These are phyloP conservation scores for Drosophila prolongata DNA, from an alignment of 2,888 invertebrate genomes.

Conservation along the genomic window DNA sequence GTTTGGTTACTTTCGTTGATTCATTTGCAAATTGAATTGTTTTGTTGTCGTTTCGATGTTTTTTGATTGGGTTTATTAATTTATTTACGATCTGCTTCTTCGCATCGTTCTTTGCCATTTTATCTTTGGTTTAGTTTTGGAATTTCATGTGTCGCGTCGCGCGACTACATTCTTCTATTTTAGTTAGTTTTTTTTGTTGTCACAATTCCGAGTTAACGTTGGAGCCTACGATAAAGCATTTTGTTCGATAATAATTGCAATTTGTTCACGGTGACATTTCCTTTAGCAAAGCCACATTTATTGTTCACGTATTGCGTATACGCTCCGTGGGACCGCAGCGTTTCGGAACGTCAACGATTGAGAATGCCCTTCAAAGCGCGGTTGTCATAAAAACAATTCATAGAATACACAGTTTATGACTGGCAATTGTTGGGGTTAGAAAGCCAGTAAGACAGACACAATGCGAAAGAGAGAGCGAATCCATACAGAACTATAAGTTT, in stretches of 20 bases:
- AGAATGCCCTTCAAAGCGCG: constrained; percentile 60
- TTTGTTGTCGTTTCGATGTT: constrained; percentile 33
- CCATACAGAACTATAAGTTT: background rate
- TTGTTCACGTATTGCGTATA: constrained; percentile 24
- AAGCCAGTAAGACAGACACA: constrained; percentile 3
- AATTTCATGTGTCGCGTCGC: constrained; percentile 28
- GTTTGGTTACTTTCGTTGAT: constrained; percentile 49
- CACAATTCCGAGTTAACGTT: constrained; percentile 10
- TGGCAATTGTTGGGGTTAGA: constrained; percentile 16
- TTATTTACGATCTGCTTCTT: constrained; percentile 40
- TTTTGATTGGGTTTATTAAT: constrained; percentile 35
- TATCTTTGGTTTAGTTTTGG: constrained; percentile 73
- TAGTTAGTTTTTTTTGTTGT: background rate
- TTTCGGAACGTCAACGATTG: constrained; percentile 26
- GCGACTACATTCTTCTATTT: constrained; percentile 43
- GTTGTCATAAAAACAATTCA: constrained; percentile 42
- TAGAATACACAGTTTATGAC: constrained; percentile 18
- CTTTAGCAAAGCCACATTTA: constrained; percentile 6
- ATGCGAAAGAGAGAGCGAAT: constrained; percentile 1
- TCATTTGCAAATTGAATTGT: constrained; percentile 70
- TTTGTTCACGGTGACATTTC: constrained; percentile 25
- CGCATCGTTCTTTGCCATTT: constrained; percentile 65
- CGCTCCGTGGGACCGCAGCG: constrained; percentile 14
- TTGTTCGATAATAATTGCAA: constrained; percentile 28
- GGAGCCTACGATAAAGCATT: constrained; percentile 27